Evolutionary conservation across 2,888 invertebrate genomes (phyloP), one percentile per base, ranked within the genome.

Genomic region (Operophtera brumata): DNA sequence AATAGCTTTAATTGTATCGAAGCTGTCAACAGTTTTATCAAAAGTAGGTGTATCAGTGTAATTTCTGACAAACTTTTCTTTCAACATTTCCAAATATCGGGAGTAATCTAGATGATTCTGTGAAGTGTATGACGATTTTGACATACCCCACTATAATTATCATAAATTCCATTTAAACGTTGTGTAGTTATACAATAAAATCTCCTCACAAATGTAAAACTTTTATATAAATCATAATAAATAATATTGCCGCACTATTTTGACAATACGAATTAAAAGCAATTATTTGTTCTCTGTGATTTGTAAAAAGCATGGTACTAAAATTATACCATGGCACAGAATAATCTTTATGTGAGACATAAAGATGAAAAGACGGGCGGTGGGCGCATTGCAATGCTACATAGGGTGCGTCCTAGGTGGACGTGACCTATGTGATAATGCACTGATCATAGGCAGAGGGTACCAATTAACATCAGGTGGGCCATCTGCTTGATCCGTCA

Each of bases 1-100:
- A 41, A 98, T 89, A 0, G 95, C 95, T 75, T 94, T 94, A 43
- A 95, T 87, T 56, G 92, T 84, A 59, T 95, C 94, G 75, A 93
- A 97, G 71, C 96, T 94, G 2, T 92, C 85, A 32, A 62, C 42
- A 32, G 54, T 62, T 59, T 73, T 80, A 6, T 73, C 66, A 30
- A 32, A 53, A 1, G 0, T 1, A 4, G 63, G 61, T 8, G 74
- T 62, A 0, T 78, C 67, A 32, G 66, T 49, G 55, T 64, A 82
- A 59, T 66, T 81, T 37, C 64, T 77, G 14, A 51, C 1, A 68
- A 90, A 91, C 41, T 84, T 84, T 41, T 60, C 69, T 72, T 85
- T 86, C 55, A 84, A 64, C 72, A 81, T 75, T 54, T 82, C 80
- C 65, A 90, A 78, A 75, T 84, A 81, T 37, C 80, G 73, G 14